A percentile compares a stretch with the other conserved stretches of the same genome.
These are phyloP conservation scores for Pseudomyrmex dendroicus DNA, from an alignment of 1,140 invertebrate genomes.

Conservation along the genomic window DNA sequence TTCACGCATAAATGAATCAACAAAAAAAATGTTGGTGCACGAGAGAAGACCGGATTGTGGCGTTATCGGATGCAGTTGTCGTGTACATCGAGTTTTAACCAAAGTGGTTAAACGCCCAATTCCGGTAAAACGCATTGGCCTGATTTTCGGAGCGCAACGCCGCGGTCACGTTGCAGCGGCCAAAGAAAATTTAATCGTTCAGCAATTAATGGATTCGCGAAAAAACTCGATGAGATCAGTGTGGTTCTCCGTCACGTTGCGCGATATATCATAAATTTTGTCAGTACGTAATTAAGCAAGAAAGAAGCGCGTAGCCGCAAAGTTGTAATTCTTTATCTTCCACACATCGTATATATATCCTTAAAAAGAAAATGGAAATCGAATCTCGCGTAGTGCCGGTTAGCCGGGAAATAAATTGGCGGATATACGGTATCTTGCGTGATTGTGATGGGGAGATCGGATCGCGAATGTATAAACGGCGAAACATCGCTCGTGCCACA, in stretches of 20 bases:
- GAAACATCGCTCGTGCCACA: slow-evolving; percentile 62
- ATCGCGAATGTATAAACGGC: slow-evolving; percentile 19
- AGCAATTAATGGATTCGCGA: background rate
- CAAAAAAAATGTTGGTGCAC: too few species aligned
- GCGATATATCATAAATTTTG: background rate
- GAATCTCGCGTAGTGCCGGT: too few species aligned
- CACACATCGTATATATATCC: background rate
- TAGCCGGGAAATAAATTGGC: background rate
- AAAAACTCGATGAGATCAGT: too few species aligned
- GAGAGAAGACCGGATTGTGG: background rate
- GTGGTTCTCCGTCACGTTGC: too few species aligned
- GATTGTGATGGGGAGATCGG: background rate
- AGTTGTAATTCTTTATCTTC: background rate
- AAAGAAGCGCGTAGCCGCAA: background rate
- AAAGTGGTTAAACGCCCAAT: background rate
- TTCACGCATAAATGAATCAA: too few species aligned
- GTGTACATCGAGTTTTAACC: too few species aligned
- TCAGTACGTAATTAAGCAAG: too few species aligned
- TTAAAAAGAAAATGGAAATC: background rate
- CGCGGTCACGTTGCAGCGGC: background rate
- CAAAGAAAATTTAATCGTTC: background rate
- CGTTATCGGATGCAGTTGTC: too few species aligned
- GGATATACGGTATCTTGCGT: background rate
- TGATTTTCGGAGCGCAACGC: slow-evolving; percentile 56
- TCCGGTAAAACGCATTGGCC: slow-evolving; percentile 11